phyloP scores from a whole-genome alignment of 2,888 invertebrate species.

The Epinotia bilunana region DNA sequence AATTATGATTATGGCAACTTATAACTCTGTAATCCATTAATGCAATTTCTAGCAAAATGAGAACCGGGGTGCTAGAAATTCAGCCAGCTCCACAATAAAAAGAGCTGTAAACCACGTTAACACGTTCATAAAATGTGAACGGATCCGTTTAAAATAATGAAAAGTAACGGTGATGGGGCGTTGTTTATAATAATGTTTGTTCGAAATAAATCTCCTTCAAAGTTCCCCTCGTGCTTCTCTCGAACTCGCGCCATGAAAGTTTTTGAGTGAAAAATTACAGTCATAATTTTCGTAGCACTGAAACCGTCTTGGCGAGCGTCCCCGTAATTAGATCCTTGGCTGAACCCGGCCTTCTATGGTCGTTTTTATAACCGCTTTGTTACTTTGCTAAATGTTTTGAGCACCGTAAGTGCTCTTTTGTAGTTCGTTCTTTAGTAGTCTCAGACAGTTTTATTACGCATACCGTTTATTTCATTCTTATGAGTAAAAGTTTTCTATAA shows the following conservation, averaged over 20 bases:
- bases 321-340: slow-evolving; percentile 71
- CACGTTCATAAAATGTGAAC: slow-evolving; percentile 48
- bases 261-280: slow-evolving; percentile 77
- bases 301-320: slow-evolving; percentile 66
- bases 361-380: slow-evolving; percentile 69
- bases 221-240: slow-evolving; percentile 61
- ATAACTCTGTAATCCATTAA: slow-evolving; percentile 38
- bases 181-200: slow-evolving; percentile 61
- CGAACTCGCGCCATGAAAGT: slow-evolving; percentile 68
- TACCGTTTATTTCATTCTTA: not conserved
- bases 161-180: slow-evolving; percentile 51
- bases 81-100: slow-evolving; percentile 55
- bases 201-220: slow-evolving; percentile 62
- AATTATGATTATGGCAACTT: slow-evolving; percentile 35
- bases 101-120: slow-evolving; percentile 52
- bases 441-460: not conserved
- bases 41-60: slow-evolving; percentile 39
- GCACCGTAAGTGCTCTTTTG: slow-evolving; percentile 20
- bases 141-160: slow-evolving; percentile 54
- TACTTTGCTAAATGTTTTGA: slow-evolving; percentile 56
- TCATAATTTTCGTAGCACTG: slow-evolving; percentile 73
- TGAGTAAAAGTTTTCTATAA: not conserved
- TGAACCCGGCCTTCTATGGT: slow-evolving; percentile 63
- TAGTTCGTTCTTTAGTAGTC: slow-evolving; percentile 26
- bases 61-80: slow-evolving; percentile 46